Evolutionary conservation across 2,113 vertebrate genomes (phyloP).

Genomic region (Cyphomyrus discorhynchus): DNA sequence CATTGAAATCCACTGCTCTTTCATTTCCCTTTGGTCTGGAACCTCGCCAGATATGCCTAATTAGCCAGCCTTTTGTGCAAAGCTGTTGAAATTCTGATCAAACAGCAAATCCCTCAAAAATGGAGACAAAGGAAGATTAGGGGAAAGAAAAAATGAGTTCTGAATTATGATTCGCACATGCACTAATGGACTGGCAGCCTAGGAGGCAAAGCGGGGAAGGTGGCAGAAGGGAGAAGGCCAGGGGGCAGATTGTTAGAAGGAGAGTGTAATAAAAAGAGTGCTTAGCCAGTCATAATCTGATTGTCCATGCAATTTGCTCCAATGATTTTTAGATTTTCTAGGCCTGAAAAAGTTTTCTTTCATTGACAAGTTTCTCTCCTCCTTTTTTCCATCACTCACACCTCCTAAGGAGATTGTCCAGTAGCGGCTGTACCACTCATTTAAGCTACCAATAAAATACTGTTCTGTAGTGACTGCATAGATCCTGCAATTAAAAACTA

Average conservation of each 20-base stretch:
- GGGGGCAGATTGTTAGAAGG: neutral
- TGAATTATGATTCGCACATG: neutral
- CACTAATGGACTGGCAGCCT: neutral
- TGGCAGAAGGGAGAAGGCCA: neutral
- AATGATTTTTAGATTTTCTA: slow-evolving; percentile 9
- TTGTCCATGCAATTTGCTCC: slow-evolving; percentile 11
- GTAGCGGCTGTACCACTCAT: neutral
- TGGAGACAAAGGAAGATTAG: slow-evolving; percentile 7
- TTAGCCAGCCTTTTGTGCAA: slow-evolving; percentile 11
- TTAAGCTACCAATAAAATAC: neutral
- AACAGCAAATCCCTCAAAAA: neutral
- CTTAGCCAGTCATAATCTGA: slow-evolving; percentile 5
- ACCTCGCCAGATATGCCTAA: neutral
- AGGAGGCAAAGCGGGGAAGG: neutral
- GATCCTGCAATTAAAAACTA: neutral
- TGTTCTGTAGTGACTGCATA: neutral
- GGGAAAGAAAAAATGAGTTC: neutral
- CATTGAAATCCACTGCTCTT: slow-evolving; percentile 14
- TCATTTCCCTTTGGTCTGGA: slow-evolving; percentile 8
- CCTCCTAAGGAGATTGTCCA: neutral
- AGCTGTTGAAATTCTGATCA: slow-evolving; percentile 14
- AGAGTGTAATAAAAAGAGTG: neutral
- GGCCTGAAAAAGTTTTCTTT: neutral
- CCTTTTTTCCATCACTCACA: neutral
- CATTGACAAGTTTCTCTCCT: neutral